Percentiles rank a stretch among this genome's conserved stretches.
phyloP scores from a whole-genome alignment of 2,888 invertebrate species.

The Bembecia ichneumoniformis region DNA sequence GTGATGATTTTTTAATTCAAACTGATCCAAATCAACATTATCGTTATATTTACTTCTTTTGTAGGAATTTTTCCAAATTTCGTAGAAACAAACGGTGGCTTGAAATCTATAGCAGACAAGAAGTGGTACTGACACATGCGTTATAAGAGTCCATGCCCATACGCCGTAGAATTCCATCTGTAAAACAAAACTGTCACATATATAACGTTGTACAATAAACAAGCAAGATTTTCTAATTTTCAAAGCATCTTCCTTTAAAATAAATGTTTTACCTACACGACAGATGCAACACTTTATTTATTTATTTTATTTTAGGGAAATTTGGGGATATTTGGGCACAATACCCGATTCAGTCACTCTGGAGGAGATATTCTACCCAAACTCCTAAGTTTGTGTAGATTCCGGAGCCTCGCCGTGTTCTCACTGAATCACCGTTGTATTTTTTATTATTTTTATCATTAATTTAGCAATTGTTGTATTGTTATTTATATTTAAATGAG shows the following conservation, averaged over 20 bases:
- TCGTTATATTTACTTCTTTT: slow-evolving; percentile 57
- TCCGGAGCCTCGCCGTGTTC: no score
- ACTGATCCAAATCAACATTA: slow-evolving; percentile 29
- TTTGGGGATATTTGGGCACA: no score
- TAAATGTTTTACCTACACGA: not conserved
- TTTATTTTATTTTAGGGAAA: no score
- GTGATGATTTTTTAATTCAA: slow-evolving; percentile 56
- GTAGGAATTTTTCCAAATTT: slow-evolving; percentile 84
- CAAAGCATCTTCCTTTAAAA: not conserved
- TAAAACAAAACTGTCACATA: slow-evolving; percentile 45
- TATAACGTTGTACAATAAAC: slow-evolving; percentile 27
- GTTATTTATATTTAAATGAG: no score
- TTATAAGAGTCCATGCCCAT: slow-evolving; percentile 83
- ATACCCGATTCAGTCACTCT: no score
- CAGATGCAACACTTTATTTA: no score
- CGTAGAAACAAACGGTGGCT: slow-evolving; percentile 82
- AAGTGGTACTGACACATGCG: slow-evolving; percentile 78
- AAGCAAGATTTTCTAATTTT: slow-evolving; percentile 3
- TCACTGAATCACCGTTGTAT: no score
- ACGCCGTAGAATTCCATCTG: slow-evolving; percentile 77
- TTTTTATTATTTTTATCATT: no score
- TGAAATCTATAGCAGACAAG: slow-evolving; percentile 82
- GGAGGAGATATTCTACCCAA: no score
- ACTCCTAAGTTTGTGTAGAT: no score
- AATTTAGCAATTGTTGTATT: no score